Conservation (phyloP, 2,797 vertebrate species). For the Taenioides sp. region DNA sequence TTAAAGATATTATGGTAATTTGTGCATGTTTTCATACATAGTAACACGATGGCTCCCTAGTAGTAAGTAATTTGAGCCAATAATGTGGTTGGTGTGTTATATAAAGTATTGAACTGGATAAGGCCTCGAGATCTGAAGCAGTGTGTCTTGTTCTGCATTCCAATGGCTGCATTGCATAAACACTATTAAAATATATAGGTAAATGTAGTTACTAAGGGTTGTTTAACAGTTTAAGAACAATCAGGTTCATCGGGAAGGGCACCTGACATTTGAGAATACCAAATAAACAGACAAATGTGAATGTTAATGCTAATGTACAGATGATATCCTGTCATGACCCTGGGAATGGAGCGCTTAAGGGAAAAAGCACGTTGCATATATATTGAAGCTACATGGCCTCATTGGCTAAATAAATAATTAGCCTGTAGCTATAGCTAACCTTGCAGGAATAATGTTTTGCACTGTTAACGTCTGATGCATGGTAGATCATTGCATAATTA, state of each 20-base stretch:
- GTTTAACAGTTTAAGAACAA: neutral
- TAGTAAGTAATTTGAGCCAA: constrained; percentile 38
- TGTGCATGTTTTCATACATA: constrained; percentile 17
- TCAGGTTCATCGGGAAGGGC: neutral
- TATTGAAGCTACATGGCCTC: neutral
- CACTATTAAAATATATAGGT: neutral
- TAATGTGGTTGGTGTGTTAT: constrained; percentile 31
- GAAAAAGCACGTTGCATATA: neutral
- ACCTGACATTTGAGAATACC: neutral
- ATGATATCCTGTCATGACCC: neutral
- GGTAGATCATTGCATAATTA: neutral
- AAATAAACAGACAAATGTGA: neutral
- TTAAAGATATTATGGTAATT: constrained; percentile 11
- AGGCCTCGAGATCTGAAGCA: constrained; percentile 40
- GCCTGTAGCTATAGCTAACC: constrained; percentile 37
- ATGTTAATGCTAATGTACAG: neutral
- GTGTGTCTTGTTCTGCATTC: constrained; percentile 55
- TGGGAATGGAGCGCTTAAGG: neutral
- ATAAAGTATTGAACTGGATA: constrained; percentile 32
- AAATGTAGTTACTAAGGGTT: neutral
- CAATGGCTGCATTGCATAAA: constrained; percentile 59
- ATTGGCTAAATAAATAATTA: neutral
- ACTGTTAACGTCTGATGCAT: neutral
- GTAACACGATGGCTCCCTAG: constrained; percentile 10
- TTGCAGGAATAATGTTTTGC: constrained; percentile 1